Evolutionary conservation across 2,797 vertebrate genomes (phyloP).

Genomic region (Okamejei kenojei): DNA sequence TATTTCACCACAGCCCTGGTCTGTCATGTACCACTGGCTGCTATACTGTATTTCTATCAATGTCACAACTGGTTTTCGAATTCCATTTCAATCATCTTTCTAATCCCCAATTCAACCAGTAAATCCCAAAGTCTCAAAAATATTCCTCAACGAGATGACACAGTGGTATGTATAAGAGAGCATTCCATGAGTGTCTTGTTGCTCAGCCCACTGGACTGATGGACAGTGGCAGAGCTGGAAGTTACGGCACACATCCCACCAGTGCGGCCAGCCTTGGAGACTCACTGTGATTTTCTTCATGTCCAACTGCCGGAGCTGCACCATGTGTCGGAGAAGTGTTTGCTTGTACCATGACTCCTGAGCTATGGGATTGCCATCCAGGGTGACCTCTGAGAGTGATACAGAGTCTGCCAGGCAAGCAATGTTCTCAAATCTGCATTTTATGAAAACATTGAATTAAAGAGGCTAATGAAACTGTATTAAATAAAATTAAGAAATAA

Average conservation of each 20-base stretch:
- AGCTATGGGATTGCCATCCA: conserved; percentile 98
- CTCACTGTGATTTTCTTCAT: conserved; percentile 98
- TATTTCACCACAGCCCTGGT: neutral
- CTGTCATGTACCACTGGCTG: neutral
- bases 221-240: neutral
- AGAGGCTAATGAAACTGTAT: neutral
- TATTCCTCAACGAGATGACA: neutral
- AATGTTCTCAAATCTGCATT: conserved; percentile 78
- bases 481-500: neutral
- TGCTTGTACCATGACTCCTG: conserved; percentile 99
- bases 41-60: neutral
- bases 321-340: conserved; percentile 86
- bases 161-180: neutral
- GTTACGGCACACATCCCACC: neutral
- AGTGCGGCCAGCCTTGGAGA: neutral
- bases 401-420: conserved; percentile 75
- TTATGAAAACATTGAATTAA: conserved; percentile 43
- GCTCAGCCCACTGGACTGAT: neutral
- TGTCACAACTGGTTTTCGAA: neutral
- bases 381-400: conserved; percentile 86
- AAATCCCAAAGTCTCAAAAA: conserved; percentile 3
- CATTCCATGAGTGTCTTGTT: neutral
- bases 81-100: neutral
- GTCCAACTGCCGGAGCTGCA: conserved; percentile 94
- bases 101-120: neutral